These are phyloP conservation scores for Marmota flaviventris DNA, from an alignment of 2,113 vertebrate species.

Conservation along the genomic window DNA sequence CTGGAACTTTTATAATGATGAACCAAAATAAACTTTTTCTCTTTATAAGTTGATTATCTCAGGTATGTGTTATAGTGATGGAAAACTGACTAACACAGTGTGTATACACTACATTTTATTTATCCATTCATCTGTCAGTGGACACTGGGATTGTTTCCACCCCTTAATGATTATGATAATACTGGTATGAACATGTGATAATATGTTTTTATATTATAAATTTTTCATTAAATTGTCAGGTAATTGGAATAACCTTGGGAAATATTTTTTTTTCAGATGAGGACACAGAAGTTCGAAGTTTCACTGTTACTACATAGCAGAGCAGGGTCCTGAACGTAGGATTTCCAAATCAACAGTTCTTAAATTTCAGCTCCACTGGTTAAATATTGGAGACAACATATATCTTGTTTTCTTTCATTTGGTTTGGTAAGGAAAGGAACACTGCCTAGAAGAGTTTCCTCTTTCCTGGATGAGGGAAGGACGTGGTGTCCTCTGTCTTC, in stretches of 20 bases:
- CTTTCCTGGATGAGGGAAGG: background rate
- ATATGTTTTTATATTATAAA: background rate
- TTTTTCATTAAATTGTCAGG: background rate
- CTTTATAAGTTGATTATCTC: background rate
- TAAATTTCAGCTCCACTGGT: background rate
- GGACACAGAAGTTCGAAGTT: background rate
- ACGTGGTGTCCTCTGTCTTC: background rate
- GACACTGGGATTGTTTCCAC: background rate
- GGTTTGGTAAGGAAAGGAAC: background rate
- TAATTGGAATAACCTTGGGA: background rate
- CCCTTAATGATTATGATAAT: background rate
- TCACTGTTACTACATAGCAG: background rate
- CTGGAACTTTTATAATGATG: background rate
- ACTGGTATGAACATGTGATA: too few species aligned
- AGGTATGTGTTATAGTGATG: background rate
- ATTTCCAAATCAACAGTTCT: background rate
- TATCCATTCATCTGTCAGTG: background rate
- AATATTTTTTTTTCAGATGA: background rate
- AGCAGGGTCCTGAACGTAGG: background rate
- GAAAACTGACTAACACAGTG: background rate
- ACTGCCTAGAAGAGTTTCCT: background rate
- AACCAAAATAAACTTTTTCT: background rate
- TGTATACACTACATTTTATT: background rate
- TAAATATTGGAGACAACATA: background rate
- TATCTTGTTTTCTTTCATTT: background rate